Evolutionary conservation across 2,113 vertebrate species (phyloP).

Genomic region (Pollachius pollachius): DNA sequence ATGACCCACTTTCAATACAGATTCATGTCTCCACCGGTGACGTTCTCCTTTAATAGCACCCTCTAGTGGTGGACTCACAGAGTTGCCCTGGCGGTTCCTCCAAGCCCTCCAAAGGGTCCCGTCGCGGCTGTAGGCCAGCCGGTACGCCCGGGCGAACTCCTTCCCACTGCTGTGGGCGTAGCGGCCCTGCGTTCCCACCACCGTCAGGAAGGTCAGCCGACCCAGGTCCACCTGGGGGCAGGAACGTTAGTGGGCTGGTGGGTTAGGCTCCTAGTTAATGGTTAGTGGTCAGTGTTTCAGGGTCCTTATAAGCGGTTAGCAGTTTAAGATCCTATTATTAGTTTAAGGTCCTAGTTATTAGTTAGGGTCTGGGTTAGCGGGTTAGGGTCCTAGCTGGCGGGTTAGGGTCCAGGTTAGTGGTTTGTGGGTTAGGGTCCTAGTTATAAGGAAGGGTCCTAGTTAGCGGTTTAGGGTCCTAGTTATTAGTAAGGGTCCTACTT

Average conservation of each 20-base stretch:
- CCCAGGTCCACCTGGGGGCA: slow-evolving; percentile 76
- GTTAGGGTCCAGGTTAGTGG: too few relatives aligned
- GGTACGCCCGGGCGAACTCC: slow-evolving; percentile 83
- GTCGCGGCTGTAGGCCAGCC: slow-evolving; percentile 84
- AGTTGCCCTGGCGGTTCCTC: slow-evolving; percentile 78
- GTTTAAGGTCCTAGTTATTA: not conserved
- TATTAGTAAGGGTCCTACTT: too few relatives aligned
- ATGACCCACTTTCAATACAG: too few relatives aligned
- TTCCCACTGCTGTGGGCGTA: slow-evolving; percentile 82
- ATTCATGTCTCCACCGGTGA: too few relatives aligned
- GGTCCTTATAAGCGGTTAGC: too few relatives aligned
- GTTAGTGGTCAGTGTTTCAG: too few relatives aligned
- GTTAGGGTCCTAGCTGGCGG: not conserved
- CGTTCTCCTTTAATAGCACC: too few relatives aligned
- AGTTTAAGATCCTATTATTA: too few relatives aligned
- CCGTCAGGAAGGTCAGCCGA: slow-evolving; percentile 81
- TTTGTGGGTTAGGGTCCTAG: too few relatives aligned
- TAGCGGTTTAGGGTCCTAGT: not conserved
- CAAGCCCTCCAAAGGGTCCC: slow-evolving; percentile 83
- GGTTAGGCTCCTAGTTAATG: not conserved
- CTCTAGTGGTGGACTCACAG: slow-evolving; percentile 54
- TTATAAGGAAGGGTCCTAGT: too few relatives aligned
- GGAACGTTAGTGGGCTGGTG: too few relatives aligned
- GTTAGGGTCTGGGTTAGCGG: too few relatives aligned
- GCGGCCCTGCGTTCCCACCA: slow-evolving; percentile 88